Percentiles rank a stretch among this genome's conserved stretches.
Evolutionary conservation across 2,113 vertebrate genomes (phyloP).

Genomic region (Rhodinocichla rosea): DNA sequence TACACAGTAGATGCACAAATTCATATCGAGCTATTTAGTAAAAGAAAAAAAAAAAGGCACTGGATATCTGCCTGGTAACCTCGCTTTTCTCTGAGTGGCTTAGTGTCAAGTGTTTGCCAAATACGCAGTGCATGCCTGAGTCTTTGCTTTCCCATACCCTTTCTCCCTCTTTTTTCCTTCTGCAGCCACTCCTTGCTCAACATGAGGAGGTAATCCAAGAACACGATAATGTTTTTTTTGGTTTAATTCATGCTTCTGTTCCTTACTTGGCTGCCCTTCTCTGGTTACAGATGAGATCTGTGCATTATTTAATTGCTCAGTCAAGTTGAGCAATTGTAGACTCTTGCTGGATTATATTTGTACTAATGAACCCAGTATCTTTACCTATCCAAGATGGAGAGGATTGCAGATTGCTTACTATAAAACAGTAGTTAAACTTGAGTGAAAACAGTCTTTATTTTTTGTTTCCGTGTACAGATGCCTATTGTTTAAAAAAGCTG

Average conservation of each 20-base stretch:
- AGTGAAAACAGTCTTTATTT: background rate
- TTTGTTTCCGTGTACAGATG: background rate
- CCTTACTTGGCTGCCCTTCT: background rate
- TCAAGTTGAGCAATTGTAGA: background rate
- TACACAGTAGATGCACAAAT: background rate
- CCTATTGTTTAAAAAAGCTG: background rate
- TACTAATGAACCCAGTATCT: background rate
- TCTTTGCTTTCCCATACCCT: conserved; percentile 1
- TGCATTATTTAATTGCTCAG: background rate
- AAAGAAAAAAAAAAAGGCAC: background rate
- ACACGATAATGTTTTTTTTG: background rate
- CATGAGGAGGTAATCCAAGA: background rate
- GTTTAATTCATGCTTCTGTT: background rate
- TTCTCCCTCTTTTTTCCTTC: background rate
- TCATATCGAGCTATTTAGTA: background rate
- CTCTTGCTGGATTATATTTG: background rate
- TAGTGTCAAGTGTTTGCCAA: background rate
- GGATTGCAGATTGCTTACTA: background rate
- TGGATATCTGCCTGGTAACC: background rate
- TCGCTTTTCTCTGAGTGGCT: background rate
- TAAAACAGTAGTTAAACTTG: background rate
- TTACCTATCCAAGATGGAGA: background rate
- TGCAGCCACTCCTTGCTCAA: background rate
- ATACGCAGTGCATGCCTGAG: background rate
- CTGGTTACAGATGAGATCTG: background rate